These are phyloP conservation scores for Rhinopithecus roxellana DNA, from an alignment of 2,113 vertebrate species.

Conservation along the genomic window DNA sequence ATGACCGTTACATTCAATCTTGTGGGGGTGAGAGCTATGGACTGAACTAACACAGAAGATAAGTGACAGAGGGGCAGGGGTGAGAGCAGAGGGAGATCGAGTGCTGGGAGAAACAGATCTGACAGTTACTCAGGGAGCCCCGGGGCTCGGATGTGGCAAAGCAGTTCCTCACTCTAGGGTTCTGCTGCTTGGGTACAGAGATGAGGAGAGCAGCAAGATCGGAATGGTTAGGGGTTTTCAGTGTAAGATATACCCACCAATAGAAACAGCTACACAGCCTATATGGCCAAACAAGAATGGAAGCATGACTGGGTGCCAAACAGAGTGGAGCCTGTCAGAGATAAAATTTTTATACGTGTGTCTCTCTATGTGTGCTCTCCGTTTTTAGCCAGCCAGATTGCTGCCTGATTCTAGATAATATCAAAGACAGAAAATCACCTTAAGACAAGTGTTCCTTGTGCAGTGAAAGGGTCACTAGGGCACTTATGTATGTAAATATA, in stretches of 20 bases:
- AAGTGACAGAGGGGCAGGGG: neutral
- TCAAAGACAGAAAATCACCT: neutral
- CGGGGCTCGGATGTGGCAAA: neutral
- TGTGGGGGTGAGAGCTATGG: neutral
- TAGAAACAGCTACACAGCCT: neutral
- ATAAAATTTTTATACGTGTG: neutral
- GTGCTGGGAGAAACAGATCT: neutral
- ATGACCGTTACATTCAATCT: neutral
- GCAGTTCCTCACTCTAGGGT: neutral
- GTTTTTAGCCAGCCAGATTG: neutral
- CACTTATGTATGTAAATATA: neutral
- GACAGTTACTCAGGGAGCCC: neutral
- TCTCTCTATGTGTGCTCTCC: neutral
- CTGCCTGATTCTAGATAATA: neutral
- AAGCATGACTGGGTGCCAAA: neutral
- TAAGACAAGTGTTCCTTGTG: neutral
- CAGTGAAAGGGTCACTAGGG: neutral
- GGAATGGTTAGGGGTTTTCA: neutral
- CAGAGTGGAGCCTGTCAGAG: neutral
- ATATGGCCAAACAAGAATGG: neutral
- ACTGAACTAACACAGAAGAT: neutral
- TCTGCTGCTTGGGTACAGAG: neutral
- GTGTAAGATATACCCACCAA: neutral
- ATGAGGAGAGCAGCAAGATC: rapidly evolving
- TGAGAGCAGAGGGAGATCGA: neutral